These are phyloP conservation scores for Cyprinodon diabolis DNA, from an alignment of 2,797 vertebrate genomes.

Conservation along the genomic window DNA sequence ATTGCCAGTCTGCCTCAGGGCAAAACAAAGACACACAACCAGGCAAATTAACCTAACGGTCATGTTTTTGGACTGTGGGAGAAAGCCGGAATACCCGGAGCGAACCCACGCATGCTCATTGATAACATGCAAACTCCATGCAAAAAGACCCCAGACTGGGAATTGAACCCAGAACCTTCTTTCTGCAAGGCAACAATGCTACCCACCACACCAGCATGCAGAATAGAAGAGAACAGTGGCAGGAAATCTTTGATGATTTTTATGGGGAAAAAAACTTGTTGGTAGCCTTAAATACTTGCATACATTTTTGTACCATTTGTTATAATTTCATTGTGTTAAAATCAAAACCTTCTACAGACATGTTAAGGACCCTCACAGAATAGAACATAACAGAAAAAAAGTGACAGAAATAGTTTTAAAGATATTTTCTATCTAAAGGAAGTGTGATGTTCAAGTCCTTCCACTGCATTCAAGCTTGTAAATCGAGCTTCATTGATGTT, in stretches of 20 bases:
- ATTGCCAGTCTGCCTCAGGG: no score
- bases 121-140: no score
- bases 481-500: no score
- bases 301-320: neutral
- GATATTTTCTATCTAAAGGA: neutral
- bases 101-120: no score
- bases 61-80: no score
- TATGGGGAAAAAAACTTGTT: slow-evolving; percentile 28
- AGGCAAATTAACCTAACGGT: no score
- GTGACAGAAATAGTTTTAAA: neutral
- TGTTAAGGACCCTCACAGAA: neutral
- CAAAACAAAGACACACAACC: no score
- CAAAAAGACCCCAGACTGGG: no score
- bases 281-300: slow-evolving; percentile 36
- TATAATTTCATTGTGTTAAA: neutral
- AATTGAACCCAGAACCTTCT: no score
- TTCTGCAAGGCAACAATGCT: no score
- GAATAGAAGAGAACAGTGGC: neutral
- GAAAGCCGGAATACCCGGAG: no score
- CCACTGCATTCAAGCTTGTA: neutral
- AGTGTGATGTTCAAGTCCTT: neutral
- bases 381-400: neutral
- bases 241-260: slow-evolving; percentile 26
- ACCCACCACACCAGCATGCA: no score
- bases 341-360: neutral